Percentiles rank a stretch among this genome's conserved stretches.
Conservation (phyloP, 2,113 vertebrate species). For the Thermophis baileyi region DNA sequence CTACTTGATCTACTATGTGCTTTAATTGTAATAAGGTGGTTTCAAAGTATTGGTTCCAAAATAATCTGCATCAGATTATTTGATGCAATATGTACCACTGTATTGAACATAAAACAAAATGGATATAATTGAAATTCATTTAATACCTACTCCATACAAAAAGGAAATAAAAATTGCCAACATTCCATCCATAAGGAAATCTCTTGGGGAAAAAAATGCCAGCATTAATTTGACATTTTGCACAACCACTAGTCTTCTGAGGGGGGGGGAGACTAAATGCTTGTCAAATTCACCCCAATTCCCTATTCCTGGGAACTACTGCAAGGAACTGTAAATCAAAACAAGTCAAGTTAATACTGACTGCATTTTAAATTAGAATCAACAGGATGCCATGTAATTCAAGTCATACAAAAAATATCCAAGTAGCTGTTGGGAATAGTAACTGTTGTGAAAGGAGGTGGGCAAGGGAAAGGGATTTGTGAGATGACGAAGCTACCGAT, state of each 20-base stretch:
- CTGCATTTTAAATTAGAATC: neutral
- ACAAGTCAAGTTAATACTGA: neutral
- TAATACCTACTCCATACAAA: neutral
- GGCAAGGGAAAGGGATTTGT: neutral
- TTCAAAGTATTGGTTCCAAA: neutral
- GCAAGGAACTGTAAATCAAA: neutral
- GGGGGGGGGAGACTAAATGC: neutral
- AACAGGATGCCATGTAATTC: neutral
- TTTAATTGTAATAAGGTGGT: neutral
- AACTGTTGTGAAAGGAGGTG: neutral
- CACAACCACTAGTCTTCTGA: neutral
- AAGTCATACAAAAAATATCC: neutral
- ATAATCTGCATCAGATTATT: neutral
- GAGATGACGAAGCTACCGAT: neutral
- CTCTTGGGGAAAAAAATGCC: neutral
- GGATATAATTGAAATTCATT: neutral
- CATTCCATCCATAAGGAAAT: neutral
- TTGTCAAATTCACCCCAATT: neutral
- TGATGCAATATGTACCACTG: neutral
- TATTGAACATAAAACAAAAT: neutral
- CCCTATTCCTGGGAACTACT: neutral
- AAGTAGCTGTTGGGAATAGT: neutral
- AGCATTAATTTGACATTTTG: neutral
- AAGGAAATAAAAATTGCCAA: neutral
- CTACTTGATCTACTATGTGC: neutral